Evolutionary conservation across 2,888 invertebrate species (phyloP).

Genomic region (Myopa tessellatipennis): DNA sequence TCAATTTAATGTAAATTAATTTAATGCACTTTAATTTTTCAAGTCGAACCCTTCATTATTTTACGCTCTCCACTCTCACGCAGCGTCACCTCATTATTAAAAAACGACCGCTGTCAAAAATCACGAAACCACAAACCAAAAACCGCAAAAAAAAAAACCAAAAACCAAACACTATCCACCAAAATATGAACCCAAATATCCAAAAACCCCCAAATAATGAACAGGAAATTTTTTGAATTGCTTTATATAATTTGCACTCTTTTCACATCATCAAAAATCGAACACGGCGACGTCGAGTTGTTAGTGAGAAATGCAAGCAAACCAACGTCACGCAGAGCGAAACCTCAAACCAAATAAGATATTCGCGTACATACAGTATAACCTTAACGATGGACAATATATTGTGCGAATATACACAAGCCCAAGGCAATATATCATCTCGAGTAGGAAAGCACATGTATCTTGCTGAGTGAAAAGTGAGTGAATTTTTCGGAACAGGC

Average conservation of each 20-base stretch:
- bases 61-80: conserved; percentile 32
- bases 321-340: neutral
- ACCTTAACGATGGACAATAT: neutral
- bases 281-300: conserved; percentile 16
- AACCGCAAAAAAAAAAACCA: conserved; percentile 13
- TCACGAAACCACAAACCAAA: neutral
- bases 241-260: conserved; percentile 63
- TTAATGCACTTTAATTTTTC: no score
- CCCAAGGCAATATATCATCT: conserved; percentile 9
- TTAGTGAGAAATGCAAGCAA: conserved; percentile 28
- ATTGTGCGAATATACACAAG: neutral
- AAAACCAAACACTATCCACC: conserved; percentile 36
- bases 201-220: conserved; percentile 54
- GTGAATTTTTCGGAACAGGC: conserved; percentile 10
- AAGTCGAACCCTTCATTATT: conserved; percentile 3
- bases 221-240: conserved; percentile 60
- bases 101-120: conserved; percentile 51
- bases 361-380: neutral
- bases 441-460: neutral
- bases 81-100: conserved; percentile 60
- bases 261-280: conserved; percentile 41
- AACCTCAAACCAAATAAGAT: conserved; percentile 22
- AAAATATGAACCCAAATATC: no score
- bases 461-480: conserved; percentile 31
- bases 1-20: no score